These are phyloP conservation scores for Amphipyra berbera DNA, from an alignment of 2,888 invertebrate species.

Conservation along the genomic window DNA sequence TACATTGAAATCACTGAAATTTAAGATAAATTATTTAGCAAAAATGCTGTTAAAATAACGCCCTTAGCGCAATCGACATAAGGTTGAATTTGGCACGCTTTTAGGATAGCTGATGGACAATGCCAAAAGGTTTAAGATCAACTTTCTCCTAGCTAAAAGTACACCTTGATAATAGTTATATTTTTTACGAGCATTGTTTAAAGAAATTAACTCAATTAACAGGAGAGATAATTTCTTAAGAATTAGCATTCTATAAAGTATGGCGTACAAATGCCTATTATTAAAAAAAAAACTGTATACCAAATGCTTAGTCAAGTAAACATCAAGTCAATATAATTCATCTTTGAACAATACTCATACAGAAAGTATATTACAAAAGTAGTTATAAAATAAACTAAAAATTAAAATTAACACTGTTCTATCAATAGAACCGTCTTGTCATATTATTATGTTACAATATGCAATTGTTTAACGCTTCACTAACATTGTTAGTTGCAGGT, in stretches of 20 bases:
- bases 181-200: slow-evolving; percentile 27
- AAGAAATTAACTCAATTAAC: slow-evolving; percentile 2
- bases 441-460: slow-evolving; percentile 22
- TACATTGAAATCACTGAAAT: slow-evolving; percentile 45
- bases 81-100: slow-evolving; percentile 53
- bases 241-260: background rate
- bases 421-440: slow-evolving; percentile 21
- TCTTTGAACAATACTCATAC: slow-evolving; percentile 33
- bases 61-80: slow-evolving; percentile 23
- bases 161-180: slow-evolving; percentile 11
- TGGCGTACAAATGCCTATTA: background rate
- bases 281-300: background rate
- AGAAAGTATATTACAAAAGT: slow-evolving; percentile 40
- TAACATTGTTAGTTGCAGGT: slow-evolving; percentile 1
- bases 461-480: slow-evolving; percentile 12
- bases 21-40: slow-evolving; percentile 38
- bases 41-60: slow-evolving; percentile 32
- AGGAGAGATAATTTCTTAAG: background rate
- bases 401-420: slow-evolving; percentile 20
- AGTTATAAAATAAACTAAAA: slow-evolving; percentile 44
- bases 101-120: slow-evolving; percentile 31
- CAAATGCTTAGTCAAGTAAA: too few relatives aligned
- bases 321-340: too few relatives aligned
- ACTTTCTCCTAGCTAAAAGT: slow-evolving; percentile 28
- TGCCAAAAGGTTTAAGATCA: slow-evolving; percentile 27